Evolutionary conservation across 2,113 vertebrate species (phyloP), one percentile per base, ranked within the genome.

Genomic region (Sinocyclocheilus maitianheensis): DNA sequence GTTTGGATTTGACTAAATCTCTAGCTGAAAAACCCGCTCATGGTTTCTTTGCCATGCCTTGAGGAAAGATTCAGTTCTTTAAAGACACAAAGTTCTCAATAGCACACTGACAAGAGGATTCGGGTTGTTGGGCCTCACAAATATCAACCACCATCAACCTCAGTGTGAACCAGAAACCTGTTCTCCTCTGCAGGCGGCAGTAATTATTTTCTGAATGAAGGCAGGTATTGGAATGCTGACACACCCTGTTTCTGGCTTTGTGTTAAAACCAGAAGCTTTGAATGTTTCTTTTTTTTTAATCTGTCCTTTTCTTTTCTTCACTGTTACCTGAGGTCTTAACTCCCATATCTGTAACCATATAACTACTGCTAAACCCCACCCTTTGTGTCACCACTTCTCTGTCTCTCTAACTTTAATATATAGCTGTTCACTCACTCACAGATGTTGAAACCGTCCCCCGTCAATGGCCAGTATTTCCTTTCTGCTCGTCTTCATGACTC

Each of bases 201-300:
- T 81, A 77, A 76, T 89, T 88, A 80, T 69, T 69, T 63, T 77
- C 37, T 81, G 76, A 89, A 81, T 77, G 81, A 84, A 86, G 26
- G 43, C 16, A 74, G 79, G 18, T 30, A 63, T 53, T 67, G 69
- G 81, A 88, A 84, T 84, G 85, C 40, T 37, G 88, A 67, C 88
- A 58, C 85, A 77, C 88, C 77, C 82, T 60, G 60, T 11, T 60
- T 86, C 71, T 24, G 81, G 48, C 43, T 81, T 51, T 81, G 51
- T 65, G 46, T 43, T 81, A 26, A 30, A 81, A 14, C 77, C 40
- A 46, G 26, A 48, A 7, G 40, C 58, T 88, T 80, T 81, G 22
- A 65, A 76, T 6, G 18, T 69, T 51, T 67, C 34, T 75, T 6
- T 80, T 20, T 20, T 20, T 26, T 84, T 65, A 55, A 77, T 77